Conservation (phyloP, 2,113 vertebrate genomes). For the Mesitornis unicolor region DNA sequence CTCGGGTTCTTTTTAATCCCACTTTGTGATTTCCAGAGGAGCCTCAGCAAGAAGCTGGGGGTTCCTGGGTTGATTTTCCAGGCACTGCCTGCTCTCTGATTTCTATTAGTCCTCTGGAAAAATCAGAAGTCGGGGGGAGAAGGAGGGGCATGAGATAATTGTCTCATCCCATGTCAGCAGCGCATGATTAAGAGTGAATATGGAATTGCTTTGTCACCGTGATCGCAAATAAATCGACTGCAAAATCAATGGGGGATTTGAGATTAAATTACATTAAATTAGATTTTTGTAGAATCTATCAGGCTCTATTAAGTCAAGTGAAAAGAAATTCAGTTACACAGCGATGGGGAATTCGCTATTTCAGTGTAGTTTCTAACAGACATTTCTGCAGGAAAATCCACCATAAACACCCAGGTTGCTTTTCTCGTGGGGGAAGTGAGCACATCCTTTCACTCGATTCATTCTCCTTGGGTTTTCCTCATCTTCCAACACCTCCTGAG, state of each 20-base stretch:
- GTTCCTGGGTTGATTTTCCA: background rate
- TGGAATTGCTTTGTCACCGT: background rate
- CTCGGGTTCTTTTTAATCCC: no score
- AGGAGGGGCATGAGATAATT: background rate
- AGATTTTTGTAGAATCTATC: slow-evolving; percentile 27
- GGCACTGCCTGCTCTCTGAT: background rate
- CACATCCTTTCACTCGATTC: background rate
- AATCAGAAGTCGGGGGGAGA: background rate
- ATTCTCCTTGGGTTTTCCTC: background rate
- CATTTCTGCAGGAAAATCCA: background rate
- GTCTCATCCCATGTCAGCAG: background rate
- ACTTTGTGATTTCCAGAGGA: no score
- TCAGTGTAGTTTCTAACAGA: background rate
- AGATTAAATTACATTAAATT: slow-evolving; percentile 44
- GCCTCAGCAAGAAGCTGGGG: background rate
- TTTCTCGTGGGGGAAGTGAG: background rate
- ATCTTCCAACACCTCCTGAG: background rate
- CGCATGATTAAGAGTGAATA: background rate
- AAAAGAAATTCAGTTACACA: background rate
- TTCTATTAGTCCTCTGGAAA: background rate
- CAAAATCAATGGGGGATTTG: background rate
- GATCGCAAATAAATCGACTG: slow-evolving; percentile 1
- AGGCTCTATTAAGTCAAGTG: slow-evolving; percentile 1
- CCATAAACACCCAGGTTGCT: background rate
- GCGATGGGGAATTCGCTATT: background rate